Percentiles rank a stretch among this genome's conserved stretches.
Conservation (phyloP, 2,888 invertebrate species). For the Ichneumoninae sp. region DNA sequence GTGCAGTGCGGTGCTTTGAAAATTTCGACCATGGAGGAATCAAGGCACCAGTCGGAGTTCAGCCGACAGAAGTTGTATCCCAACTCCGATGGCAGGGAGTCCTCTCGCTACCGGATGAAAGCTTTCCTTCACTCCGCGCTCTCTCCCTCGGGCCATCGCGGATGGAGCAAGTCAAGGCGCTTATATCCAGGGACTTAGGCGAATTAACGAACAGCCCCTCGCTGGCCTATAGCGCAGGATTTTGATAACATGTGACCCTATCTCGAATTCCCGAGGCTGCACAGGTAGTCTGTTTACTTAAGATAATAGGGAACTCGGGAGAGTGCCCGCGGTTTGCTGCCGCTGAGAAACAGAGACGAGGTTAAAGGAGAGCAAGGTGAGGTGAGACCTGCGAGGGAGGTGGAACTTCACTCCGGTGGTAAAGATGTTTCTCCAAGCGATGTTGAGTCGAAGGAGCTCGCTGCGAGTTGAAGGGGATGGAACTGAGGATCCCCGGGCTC, state of each 20-base stretch:
- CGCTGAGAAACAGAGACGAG: slow-evolving; percentile 4
- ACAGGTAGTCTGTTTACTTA: slow-evolving; percentile 82
- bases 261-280: slow-evolving; percentile 78
- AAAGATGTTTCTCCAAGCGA: slow-evolving; percentile 60
- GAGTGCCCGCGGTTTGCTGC: slow-evolving; percentile 34
- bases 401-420: slow-evolving; percentile 54
- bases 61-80: slow-evolving; percentile 36
- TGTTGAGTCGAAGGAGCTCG: slow-evolving; percentile 50
- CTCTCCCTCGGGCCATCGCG: slow-evolving; percentile 30
- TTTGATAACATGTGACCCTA: slow-evolving; percentile 83
- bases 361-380: slow-evolving; percentile 16
- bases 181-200: slow-evolving; percentile 61
- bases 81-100: slow-evolving; percentile 33
- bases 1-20: slow-evolving; percentile 61
- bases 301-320: slow-evolving; percentile 79
- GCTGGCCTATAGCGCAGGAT: slow-evolving; percentile 74
- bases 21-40: slow-evolving; percentile 41
- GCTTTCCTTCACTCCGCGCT: slow-evolving; percentile 21
- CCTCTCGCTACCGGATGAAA: slow-evolving; percentile 16
- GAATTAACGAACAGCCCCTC: slow-evolving; percentile 62
- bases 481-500: neutral
- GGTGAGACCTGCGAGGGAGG: slow-evolving; percentile 22
- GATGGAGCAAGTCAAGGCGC: slow-evolving; percentile 54
- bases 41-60: slow-evolving; percentile 27
- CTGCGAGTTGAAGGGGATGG: slow-evolving; percentile 40